Percentiles rank a stretch among this genome's conserved stretches.
Evolutionary conservation across 2,797 vertebrate species (phyloP).

Genomic region (Eremophila alpestris): DNA sequence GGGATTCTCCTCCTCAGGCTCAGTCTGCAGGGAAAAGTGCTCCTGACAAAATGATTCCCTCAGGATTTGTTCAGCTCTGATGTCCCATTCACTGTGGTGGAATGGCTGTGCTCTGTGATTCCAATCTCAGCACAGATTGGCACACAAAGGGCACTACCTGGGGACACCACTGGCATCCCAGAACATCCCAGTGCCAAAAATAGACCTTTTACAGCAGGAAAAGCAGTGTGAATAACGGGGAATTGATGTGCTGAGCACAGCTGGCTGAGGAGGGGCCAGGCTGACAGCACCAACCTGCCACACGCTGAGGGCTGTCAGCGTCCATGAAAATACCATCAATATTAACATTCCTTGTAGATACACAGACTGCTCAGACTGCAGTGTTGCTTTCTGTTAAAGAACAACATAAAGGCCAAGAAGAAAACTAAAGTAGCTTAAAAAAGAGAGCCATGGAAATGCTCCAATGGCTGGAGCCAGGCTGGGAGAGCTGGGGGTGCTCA

Average conservation of each 20-base stretch:
- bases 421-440: background rate
- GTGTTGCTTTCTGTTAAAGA: background rate
- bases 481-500: background rate
- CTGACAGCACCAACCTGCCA: background rate
- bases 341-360: background rate
- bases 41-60: background rate
- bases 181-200: slow-evolving; percentile 61
- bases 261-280: background rate
- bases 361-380: background rate
- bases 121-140: background rate
- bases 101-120: rapidly evolving
- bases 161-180: slow-evolving; percentile 30
- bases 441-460: background rate
- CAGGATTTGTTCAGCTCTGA: background rate
- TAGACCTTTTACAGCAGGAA: slow-evolving; percentile 23
- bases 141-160: slow-evolving; percentile 47
- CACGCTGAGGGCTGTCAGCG: background rate
- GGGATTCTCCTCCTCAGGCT: background rate
- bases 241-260: slow-evolving; percentile 35
- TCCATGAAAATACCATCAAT: background rate
- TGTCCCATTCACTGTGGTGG: background rate
- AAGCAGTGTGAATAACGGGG: slow-evolving; percentile 48
- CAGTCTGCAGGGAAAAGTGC: background rate
- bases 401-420: background rate
- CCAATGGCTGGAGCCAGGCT: background rate